phyloP scores from a whole-genome alignment of 92 coral and sea anemone genomes.

The Isaurus tuberculatus region DNA sequence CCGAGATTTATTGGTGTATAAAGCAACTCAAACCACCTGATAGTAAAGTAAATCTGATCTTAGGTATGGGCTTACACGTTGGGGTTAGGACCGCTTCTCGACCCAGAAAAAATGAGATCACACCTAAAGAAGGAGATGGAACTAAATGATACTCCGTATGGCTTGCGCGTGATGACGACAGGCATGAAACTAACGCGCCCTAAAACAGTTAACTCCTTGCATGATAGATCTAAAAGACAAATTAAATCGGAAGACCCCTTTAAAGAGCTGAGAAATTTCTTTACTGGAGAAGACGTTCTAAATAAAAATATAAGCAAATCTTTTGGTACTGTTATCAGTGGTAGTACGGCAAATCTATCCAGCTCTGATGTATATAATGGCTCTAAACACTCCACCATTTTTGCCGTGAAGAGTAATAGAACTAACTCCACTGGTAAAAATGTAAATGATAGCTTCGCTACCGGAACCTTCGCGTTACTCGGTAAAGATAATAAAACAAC shows the following conservation, averaged over 20 bases:
- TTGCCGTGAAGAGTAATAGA: background rate
- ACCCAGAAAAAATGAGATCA: conserved; percentile 70
- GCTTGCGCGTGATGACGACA: conserved; percentile 71
- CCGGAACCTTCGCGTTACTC: background rate
- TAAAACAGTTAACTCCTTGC: background rate
- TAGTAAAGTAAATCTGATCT: background rate
- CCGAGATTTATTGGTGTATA: too few relatives aligned
- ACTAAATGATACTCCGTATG: conserved; percentile 84
- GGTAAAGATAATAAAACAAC: background rate
- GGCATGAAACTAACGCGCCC: conserved; percentile 16
- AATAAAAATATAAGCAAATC: background rate
- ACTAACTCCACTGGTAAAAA: background rate
- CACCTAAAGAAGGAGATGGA: conserved; percentile 72
- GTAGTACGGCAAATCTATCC: background rate
- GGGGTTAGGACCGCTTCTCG: conserved; percentile 77
- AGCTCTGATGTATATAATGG: background rate
- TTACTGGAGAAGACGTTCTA: background rate
- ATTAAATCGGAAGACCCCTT: conserved; percentile 29
- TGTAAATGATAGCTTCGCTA: background rate
- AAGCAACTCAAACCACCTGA: background rate
- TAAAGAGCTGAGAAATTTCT: conserved; percentile 34
- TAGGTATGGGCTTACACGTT: conserved; percentile 89
- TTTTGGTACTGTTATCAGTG: background rate
- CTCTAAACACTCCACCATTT: background rate
- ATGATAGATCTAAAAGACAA: background rate